These are phyloP conservation scores for Sesia bembeciformis DNA, from an alignment of 2,888 invertebrate species.

Conservation along the genomic window DNA sequence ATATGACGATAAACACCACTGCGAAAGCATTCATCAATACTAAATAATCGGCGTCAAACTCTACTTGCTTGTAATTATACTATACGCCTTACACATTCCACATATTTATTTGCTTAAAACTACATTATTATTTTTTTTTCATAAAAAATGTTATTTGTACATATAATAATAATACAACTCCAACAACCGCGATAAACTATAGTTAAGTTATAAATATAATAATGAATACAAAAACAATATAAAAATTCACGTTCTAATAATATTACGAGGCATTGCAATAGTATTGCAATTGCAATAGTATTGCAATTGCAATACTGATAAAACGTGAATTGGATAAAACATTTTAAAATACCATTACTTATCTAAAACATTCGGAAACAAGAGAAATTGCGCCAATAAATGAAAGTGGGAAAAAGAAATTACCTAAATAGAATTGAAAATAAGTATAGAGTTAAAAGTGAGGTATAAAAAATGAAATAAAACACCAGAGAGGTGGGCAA, in stretches of 20 bases:
- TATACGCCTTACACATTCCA: conserved; percentile 8
- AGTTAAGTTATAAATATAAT: conserved; percentile 55
- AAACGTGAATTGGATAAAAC: neutral
- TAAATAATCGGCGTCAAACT: conserved; percentile 10
- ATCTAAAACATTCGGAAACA: conserved; percentile 7
- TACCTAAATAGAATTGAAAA: neutral
- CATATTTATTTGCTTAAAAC: conserved; percentile 19
- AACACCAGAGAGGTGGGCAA: neutral
- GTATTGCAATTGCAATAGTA: conserved; percentile 14
- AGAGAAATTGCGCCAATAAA: conserved; percentile 18
- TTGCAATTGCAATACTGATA: no score
- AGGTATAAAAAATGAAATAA: neutral
- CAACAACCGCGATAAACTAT: conserved; percentile 69
- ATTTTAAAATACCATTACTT: neutral
- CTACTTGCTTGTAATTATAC: neutral
- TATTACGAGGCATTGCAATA: conserved; percentile 6
- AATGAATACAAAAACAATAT: conserved; percentile 59
- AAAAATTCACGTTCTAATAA: conserved; percentile 27
- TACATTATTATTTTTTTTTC: conserved; percentile 51
- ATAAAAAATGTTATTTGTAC: conserved; percentile 71
- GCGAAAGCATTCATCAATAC: conserved; percentile 8
- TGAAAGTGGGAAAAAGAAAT: conserved; percentile 17
- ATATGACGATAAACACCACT: neutral
- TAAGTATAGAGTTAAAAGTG: neutral
- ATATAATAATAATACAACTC: conserved; percentile 66